Conservation (phyloP, 2,113 vertebrate genomes). For the Crocuta crocuta region DNA sequence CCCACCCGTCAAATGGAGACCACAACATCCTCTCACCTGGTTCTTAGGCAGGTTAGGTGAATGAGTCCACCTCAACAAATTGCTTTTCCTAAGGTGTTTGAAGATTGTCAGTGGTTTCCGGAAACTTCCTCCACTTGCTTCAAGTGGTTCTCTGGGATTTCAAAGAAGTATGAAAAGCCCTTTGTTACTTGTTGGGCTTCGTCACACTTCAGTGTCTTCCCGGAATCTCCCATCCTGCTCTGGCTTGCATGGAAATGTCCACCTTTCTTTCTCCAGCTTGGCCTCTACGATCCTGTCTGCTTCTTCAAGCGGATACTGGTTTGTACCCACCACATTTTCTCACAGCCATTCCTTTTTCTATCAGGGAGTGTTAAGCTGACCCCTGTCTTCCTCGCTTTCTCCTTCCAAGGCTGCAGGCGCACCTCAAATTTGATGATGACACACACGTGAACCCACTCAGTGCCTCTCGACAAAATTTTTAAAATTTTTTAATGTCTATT, state of each 20-base stretch:
- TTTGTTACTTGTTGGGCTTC: neutral
- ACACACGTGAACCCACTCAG: too few relatives aligned
- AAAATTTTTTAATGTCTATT: too few relatives aligned
- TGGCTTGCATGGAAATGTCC: neutral
- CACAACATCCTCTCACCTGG: neutral
- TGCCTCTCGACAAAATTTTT: neutral
- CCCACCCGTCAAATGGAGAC: neutral
- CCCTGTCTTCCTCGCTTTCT: fast-evolving
- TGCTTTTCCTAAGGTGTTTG: neutral
- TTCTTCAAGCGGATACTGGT: neutral
- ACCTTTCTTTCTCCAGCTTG: neutral
- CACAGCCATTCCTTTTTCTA: neutral
- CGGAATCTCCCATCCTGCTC: neutral
- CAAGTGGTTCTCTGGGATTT: neutral
- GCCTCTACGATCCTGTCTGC: too few relatives aligned
- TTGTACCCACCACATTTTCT: neutral
- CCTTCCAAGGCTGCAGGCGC: neutral
- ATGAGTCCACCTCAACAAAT: neutral
- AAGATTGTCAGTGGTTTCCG: neutral
- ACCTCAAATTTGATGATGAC: neutral
- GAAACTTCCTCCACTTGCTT: slow-evolving; percentile 9
- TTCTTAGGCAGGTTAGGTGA: neutral
- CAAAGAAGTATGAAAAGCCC: neutral
- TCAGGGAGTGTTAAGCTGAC: neutral
- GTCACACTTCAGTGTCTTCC: neutral